Evolutionary conservation across 2,113 vertebrate species (phyloP).

Genomic region (Gila orcuttii): DNA sequence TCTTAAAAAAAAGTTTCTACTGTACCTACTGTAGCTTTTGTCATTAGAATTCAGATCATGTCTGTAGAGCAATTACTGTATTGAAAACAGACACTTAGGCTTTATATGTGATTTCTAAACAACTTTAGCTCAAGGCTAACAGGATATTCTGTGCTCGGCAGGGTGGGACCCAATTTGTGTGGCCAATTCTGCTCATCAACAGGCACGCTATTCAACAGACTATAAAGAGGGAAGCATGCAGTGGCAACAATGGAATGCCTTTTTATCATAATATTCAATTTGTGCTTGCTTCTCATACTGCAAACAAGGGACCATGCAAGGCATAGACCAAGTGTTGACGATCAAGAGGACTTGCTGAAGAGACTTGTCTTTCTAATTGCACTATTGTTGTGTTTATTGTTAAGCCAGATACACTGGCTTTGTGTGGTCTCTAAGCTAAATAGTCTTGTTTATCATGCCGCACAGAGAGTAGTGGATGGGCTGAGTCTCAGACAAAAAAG

Average conservation of each 20-base stretch:
- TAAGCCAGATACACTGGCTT: neutral
- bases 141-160: constrained; percentile 13
- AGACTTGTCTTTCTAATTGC: constrained; percentile 30
- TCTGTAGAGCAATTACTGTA: neutral
- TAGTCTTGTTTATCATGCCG: constrained; percentile 3
- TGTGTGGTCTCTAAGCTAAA: constrained; percentile 24
- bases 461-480: neutral
- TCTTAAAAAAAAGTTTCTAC: neutral
- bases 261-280: constrained; percentile 54
- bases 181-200: constrained; percentile 19
- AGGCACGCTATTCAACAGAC: neutral
- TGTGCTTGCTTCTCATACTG: constrained; percentile 10
- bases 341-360: constrained; percentile 20
- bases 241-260: constrained; percentile 24
- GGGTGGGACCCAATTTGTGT: neutral
- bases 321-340: constrained; percentile 47
- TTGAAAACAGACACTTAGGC: constrained; percentile 10
- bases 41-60: neutral
- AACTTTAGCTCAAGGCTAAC: constrained; percentile 37
- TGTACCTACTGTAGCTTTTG: neutral
- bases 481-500: neutral
- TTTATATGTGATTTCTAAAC: constrained; percentile 27
- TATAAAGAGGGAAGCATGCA: constrained; percentile 22
- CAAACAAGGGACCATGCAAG: constrained; percentile 39
- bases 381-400: neutral